Percentiles rank a stretch among this genome's conserved stretches.
These are phyloP conservation scores for Colius striatus DNA, from an alignment of 2,113 vertebrate species.

Conservation along the genomic window DNA sequence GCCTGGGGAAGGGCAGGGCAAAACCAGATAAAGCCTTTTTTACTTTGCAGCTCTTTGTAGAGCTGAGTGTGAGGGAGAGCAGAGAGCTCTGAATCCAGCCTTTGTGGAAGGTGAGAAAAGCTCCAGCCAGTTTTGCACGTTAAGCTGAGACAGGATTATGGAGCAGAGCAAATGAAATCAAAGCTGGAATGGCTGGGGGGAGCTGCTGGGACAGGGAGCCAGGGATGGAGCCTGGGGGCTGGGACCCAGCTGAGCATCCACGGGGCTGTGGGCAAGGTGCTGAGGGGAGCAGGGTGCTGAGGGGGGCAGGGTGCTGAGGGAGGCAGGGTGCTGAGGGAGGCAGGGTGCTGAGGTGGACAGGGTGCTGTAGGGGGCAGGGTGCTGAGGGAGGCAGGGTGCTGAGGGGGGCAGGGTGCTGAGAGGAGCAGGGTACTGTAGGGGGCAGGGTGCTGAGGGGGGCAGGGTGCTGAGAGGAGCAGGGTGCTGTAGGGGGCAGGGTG, in stretches of 20 bases:
- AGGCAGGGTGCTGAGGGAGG: no score
- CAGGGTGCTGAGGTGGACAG: no score
- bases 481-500: no score
- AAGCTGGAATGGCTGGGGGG: background rate
- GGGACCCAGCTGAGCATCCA: background rate
- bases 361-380: no score
- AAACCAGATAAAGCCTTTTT: background rate
- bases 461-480: no score
- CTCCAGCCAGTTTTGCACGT: background rate
- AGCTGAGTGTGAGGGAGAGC: accelerated
- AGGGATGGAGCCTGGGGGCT: background rate
- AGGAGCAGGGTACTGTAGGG: no score
- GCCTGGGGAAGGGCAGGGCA: background rate
- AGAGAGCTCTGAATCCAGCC: background rate
- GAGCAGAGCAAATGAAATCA: slow-evolving; percentile 60
- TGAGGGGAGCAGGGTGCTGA: no score
- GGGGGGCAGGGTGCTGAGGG: no score
- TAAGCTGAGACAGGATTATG: slow-evolving; percentile 48
- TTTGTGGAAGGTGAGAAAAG: slow-evolving; percentile 51
- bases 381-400: no score
- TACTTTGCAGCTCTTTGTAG: background rate
- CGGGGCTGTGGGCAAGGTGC: no score
- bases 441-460: no score
- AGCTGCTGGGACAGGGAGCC: background rate
- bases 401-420: no score